A percentile compares a stretch with the other conserved stretches of the same genome.
Evolutionary conservation across 2,888 invertebrate species (phyloP).

Genomic region (Serripes groenlandicus): DNA sequence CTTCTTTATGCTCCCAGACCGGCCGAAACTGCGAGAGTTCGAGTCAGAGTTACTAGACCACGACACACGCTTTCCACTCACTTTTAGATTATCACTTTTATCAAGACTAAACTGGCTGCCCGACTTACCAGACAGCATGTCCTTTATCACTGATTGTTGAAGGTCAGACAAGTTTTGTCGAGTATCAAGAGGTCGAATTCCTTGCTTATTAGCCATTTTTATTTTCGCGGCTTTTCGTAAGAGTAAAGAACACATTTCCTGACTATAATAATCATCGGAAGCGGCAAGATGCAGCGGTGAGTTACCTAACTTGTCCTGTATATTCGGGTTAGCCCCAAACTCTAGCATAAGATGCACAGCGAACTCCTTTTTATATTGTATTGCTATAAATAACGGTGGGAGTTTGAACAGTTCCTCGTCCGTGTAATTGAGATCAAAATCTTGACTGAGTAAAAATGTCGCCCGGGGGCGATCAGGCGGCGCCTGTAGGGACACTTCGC

Average conservation of each 20-base stretch:
- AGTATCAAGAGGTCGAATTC: conserved; percentile 88
- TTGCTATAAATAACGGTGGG: conserved; percentile 89
- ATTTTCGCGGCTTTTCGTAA: conserved; percentile 88
- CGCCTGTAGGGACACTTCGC: not conserved
- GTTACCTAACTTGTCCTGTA: conserved; percentile 88
- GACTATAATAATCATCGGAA: conserved; percentile 88
- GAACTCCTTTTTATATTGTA: conserved; percentile 88
- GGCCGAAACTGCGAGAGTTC: conserved; percentile 64
- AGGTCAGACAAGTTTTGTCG: conserved; percentile 87
- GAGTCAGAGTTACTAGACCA: conserved; percentile 62
- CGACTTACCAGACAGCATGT: conserved; percentile 76
- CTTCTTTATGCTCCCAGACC: conserved; percentile 64
- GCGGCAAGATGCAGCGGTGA: conserved; percentile 89
- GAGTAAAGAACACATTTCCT: conserved; percentile 88
- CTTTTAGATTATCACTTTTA: conserved; percentile 49
- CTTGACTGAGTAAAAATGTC: conserved; percentile 43
- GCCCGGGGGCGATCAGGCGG: conserved; percentile 29
- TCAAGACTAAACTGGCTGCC: conserved; percentile 61
- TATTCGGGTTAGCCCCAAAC: conserved; percentile 88
- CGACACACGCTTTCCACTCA: conserved; percentile 54
- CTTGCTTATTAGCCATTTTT: conserved; percentile 87
- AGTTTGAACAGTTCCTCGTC: conserved; percentile 88
- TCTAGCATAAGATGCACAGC: conserved; percentile 88
- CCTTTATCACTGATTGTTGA: conserved; percentile 87
- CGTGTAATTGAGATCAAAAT: conserved; percentile 86